Percentiles rank a stretch among this genome's conserved stretches.
phyloP scores from a whole-genome alignment of 2,113 vertebrate species.

The Strix uralensis region DNA sequence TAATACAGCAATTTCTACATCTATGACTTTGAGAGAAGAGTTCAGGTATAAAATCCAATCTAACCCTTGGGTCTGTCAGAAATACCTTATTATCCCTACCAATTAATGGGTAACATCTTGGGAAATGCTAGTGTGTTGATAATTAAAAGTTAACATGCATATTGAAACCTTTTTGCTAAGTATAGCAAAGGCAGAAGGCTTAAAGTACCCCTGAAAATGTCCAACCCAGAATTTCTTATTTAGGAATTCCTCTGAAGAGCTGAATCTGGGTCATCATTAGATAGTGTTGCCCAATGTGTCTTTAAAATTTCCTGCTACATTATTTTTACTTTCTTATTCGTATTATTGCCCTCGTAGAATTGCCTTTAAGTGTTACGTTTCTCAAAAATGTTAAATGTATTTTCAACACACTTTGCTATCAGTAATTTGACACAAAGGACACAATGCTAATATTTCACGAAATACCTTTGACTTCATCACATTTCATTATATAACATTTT shows the following conservation, averaged over 20 bases:
- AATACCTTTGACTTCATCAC: constrained; percentile 42
- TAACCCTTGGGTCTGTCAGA: background rate
- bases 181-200: background rate
- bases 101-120: background rate
- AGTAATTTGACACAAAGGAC: constrained; percentile 9
- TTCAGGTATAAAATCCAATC: background rate
- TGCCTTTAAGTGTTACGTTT: background rate
- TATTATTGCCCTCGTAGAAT: background rate
- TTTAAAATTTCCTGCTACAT: background rate
- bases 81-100: background rate
- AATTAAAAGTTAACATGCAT: background rate
- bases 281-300: background rate
- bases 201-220: background rate
- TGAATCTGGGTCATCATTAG: background rate
- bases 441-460: background rate
- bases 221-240: background rate
- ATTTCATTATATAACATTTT: background rate
- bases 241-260: background rate
- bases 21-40: background rate
- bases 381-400: background rate
- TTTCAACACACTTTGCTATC: background rate
- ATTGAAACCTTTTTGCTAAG: background rate
- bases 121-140: background rate
- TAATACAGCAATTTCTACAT: background rate
- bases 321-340: constrained; percentile 1